Percentiles rank a stretch among this genome's conserved stretches.
Conservation (phyloP, 2,888 invertebrate genomes). For the Asteroscopus sphinx region DNA sequence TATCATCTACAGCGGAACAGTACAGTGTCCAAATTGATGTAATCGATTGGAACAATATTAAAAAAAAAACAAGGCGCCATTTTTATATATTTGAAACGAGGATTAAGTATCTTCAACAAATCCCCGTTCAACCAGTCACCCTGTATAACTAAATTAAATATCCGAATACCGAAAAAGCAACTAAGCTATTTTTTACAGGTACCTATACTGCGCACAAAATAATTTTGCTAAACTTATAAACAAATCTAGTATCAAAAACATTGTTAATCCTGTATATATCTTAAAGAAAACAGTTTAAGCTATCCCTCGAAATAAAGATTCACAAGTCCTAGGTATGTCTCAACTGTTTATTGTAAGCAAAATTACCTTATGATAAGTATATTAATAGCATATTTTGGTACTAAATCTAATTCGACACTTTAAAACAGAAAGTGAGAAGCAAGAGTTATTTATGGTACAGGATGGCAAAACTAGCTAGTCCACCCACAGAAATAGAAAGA, state of each 20-base stretch:
- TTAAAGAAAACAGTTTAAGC: constrained; percentile 33
- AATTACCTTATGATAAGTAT: constrained; percentile 18
- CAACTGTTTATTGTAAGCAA: constrained; percentile 22
- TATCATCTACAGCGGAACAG: too few relatives aligned
- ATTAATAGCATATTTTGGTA: constrained; percentile 3
- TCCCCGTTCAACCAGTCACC: too few relatives aligned
- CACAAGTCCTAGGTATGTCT: constrained; percentile 20
- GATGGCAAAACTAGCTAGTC: too few relatives aligned
- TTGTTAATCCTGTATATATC: constrained; percentile 12
- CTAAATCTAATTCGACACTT: not conserved
- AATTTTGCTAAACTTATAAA: constrained; percentile 16
- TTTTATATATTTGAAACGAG: too few relatives aligned
- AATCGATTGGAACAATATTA: too few relatives aligned
- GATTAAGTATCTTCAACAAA: too few relatives aligned
- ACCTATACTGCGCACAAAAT: constrained; percentile 9
- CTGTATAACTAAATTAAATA: too few relatives aligned
- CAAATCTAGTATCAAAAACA: constrained; percentile 30
- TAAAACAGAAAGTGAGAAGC: constrained; percentile 14
- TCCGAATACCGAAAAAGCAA: too few relatives aligned
- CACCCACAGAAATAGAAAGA: too few relatives aligned
- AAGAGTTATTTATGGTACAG: too few relatives aligned
- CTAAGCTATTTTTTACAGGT: not conserved
- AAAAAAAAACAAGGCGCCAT: too few relatives aligned
- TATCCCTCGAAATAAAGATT: constrained; percentile 34
- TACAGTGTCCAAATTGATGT: too few relatives aligned